Evolutionary conservation across 2,113 vertebrate species (phyloP).

Genomic region (Gracilinanus agilis): DNA sequence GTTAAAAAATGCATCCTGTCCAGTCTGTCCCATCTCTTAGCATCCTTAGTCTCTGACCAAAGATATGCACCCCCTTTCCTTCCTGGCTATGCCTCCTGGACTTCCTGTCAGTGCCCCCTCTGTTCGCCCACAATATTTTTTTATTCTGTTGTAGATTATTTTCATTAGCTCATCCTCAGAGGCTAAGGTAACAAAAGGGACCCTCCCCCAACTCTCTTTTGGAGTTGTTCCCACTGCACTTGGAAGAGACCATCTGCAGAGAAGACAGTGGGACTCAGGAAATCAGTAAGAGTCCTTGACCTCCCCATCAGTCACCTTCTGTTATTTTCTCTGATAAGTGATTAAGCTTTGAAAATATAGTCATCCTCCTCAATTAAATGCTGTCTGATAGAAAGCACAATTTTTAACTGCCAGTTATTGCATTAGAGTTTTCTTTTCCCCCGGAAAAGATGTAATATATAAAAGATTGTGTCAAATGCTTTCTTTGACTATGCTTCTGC

Average conservation of each 20-base stretch:
- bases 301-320: constrained; percentile 28
- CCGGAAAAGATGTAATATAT: background rate
- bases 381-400: background rate
- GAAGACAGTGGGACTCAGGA: constrained; percentile 32
- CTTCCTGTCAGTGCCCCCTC: background rate
- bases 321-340: background rate
- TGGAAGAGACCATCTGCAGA: constrained; percentile 4
- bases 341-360: background rate
- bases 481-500: background rate
- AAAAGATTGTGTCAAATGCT: background rate
- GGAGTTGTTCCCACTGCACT: background rate
- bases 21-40: background rate
- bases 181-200: background rate
- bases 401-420: background rate
- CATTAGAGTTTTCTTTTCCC: background rate
- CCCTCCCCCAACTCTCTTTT: constrained; percentile 7
- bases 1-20: constrained; percentile 12
- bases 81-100: background rate
- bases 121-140: background rate
- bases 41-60: background rate
- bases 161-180: constrained; percentile 16
- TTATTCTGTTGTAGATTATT: background rate
- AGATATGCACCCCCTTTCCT: background rate
- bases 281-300: background rate
- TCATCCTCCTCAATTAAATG: background rate